Base-by-base conservation (phyloP, 2,888 invertebrate species). In the Lottia gigantea region DNA sequence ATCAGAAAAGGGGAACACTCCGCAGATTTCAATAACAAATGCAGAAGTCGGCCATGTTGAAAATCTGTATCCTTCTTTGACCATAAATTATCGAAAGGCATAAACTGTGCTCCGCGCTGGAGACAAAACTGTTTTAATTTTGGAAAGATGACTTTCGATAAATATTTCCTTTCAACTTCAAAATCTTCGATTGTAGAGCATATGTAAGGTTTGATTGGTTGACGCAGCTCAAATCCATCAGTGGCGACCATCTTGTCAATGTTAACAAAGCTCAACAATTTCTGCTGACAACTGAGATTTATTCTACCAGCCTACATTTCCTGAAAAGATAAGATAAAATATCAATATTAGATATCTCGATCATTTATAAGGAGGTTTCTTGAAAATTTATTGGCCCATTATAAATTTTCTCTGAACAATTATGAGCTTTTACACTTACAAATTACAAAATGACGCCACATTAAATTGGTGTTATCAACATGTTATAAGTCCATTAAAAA, bases 1-100 rank as follows among this genome's bases (percentile, higher is more conserved):
- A 88, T 79, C 69, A 86, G 85, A 76, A 83, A 88, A 15, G 87
- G 88, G 6, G 82, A 76, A 70, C 82, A 85, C 69, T 75, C 76
- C 19, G 70, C 75, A 14, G 87, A 81, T 67, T 87, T 83, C 19
- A 88, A 75, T 14, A 78, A 73, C 7, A 83, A 75, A 23, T 76
- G 80, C 64, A 87, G 71, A 2, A 83, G 68, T 49, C 82, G 77
- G 26, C 83, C 84, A 31, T 75, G 71, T 25, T 78, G 74, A 7
- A 77, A 75, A 26, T 80, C 75, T n/a, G 75, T 66, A 19, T 82
- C 81, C n/a, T 78, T 75, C 7, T 78, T 73, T 19, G 72, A 74
- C 85, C 86, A 86, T 46, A 80, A 76, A 31, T 86, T 78, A 70
- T 88, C 86, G n/a, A 82, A 75, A 0, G 87, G 84, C 19, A 77